phyloP scores from a whole-genome alignment of 2,113 vertebrate genomes.

The Narcine bancroftii region DNA sequence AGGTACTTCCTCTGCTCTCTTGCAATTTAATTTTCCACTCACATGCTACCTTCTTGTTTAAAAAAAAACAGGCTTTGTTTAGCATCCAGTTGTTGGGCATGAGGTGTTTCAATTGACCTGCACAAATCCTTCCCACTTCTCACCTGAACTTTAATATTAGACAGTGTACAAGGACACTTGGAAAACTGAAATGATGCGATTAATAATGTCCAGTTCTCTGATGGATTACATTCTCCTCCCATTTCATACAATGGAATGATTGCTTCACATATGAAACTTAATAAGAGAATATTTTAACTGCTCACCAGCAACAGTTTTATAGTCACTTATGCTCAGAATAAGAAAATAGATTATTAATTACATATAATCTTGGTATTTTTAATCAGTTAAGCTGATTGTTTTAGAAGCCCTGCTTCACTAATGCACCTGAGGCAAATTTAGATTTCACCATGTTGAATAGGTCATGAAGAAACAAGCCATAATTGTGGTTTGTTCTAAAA shows the following conservation, averaged over 20 bases:
- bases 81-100: background rate
- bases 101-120: background rate
- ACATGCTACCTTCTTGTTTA: background rate
- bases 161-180: background rate
- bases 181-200: background rate
- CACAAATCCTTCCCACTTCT: background rate
- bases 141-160: background rate
- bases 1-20: background rate
- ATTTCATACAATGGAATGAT: background rate
- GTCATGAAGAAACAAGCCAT: background rate
- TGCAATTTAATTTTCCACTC: background rate
- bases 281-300: background rate
- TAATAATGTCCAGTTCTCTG: background rate
- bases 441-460: too few species aligned
- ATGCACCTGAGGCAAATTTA: background rate
- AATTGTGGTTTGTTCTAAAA: background rate
- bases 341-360: background rate
- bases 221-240: background rate
- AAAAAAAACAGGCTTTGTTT: background rate
- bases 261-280: background rate
- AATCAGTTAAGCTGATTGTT: background rate
- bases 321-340: background rate
- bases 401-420: background rate
- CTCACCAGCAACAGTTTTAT: background rate
- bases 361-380: background rate